Evolutionary conservation across 2,888 invertebrate species (phyloP).

Genomic region (Mythimna vitellina): DNA sequence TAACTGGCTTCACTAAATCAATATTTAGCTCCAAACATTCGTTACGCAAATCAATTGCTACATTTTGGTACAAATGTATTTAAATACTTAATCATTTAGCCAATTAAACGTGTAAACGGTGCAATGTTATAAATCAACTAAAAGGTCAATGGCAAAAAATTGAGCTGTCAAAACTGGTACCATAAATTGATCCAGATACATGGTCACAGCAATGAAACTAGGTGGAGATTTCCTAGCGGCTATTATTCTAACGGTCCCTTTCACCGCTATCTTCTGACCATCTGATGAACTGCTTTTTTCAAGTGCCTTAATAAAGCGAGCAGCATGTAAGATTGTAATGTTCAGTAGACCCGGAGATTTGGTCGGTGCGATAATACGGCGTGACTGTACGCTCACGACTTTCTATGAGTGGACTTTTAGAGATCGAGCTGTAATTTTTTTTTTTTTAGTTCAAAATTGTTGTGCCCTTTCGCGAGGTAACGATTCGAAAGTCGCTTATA

Average conservation of each 20-base stretch:
- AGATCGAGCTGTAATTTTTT: conserved; percentile 70
- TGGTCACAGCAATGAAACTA: conserved; percentile 72
- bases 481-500: conserved; percentile 56
- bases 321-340: conserved; percentile 89
- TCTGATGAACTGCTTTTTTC: conserved; percentile 87
- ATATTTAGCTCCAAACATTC: conserved; percentile 46
- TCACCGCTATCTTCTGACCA: conserved; percentile 90
- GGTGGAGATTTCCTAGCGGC: conserved; percentile 83
- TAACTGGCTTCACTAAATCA: conserved; percentile 43
- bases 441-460: conserved; percentile 74
- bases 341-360: conserved; percentile 84
- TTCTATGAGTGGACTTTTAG: conserved; percentile 82
- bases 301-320: conserved; percentile 88
- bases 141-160: conserved; percentile 74
- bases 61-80: conserved; percentile 52
- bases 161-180: conserved; percentile 73
- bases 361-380: conserved; percentile 87
- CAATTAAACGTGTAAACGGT: conserved; percentile 63
- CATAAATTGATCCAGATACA: conserved; percentile 77
- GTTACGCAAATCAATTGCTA: conserved; percentile 62
- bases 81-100: conserved; percentile 62
- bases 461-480: conserved; percentile 67
- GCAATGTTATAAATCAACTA: conserved; percentile 71
- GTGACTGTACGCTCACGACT: conserved; percentile 87
- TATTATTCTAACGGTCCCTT: conserved; percentile 89